Base-by-base conservation (phyloP, 1,140 invertebrate genomes). In the Ceratosolen solmsi region DNA sequence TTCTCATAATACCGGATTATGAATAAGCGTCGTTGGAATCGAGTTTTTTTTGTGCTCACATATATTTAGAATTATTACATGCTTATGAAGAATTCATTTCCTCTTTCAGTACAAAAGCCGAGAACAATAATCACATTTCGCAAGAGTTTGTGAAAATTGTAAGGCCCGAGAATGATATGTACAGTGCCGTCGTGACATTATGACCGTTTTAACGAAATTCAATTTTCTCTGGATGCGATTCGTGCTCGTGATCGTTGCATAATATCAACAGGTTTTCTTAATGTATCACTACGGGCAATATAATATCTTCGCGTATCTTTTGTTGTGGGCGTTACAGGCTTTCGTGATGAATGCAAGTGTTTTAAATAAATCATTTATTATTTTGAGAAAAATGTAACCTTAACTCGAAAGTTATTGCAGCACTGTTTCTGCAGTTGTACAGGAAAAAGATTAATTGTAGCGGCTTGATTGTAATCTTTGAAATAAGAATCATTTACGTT, bases 351-450 rank as follows among this genome's bases (percentile, higher is more conserved):
- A 78, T 78, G 38, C 74, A 78, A 78, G 56, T 78, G 63, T 63
- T 78, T 78, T 75, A 60, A 51, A 82, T 78, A 78, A 82, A 82
- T 82, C 80, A 78, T 82, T 78, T 72, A 63, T 82, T 82, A 72
- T 38, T 77, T 72, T 38, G n/a, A 74, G 72, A 68, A 80, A 73
- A 80, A 60, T 30, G 22, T 51, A 70, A 60, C 25, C 38, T 75
- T 46, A 33, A 58, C 36, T 54, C 49, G 49, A 56, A 25, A 70
- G 77, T 54, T 70, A 70, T 79, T 71, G 63, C 70, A 15, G 78
- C 65, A 63, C 78, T 36, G 79, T 73, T 80, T 74, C 71, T 80
- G 36, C 27, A 58, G 49, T 79, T 79, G 36, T 73, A 20, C 68
- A 30, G 38, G 58, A 75, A 75, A 81, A 71, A 56, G 63, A 82